phyloP scores from a whole-genome alignment of 2,113 vertebrate species.

The Pagrus major region DNA sequence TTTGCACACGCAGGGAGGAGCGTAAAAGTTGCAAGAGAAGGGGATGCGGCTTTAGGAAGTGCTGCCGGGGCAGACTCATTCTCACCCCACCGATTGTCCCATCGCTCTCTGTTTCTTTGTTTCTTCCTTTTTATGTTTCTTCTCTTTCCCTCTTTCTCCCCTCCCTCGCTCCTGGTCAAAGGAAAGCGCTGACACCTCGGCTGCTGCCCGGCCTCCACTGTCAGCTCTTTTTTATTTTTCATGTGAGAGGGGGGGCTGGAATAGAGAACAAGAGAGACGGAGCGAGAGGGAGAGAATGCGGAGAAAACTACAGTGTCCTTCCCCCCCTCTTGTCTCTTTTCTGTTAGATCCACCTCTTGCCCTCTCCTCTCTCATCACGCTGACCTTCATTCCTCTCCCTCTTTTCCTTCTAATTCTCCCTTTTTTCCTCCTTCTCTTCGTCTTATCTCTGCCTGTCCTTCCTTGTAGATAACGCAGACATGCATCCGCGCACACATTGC shows the following conservation, averaged over 20 bases:
- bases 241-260: slow-evolving; percentile 3
- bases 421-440: slow-evolving; percentile 44
- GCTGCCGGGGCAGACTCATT: slow-evolving; percentile 65
- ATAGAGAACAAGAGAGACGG: slow-evolving; percentile 28
- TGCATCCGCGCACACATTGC: slow-evolving; percentile 35
- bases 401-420: slow-evolving; percentile 62
- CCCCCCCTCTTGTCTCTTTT: slow-evolving; percentile 27
- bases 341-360: slow-evolving; percentile 58
- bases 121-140: slow-evolving; percentile 54
- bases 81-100: slow-evolving; percentile 45
- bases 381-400: slow-evolving; percentile 74
- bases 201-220: slow-evolving; percentile 73
- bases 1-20: slow-evolving; percentile 56
- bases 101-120: slow-evolving; percentile 48
- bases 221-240: slow-evolving; percentile 82
- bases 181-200: slow-evolving; percentile 84
- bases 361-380: slow-evolving; percentile 61
- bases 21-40: slow-evolving; percentile 64
- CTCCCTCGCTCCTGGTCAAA: slow-evolving; percentile 74
- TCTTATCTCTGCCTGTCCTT: slow-evolving; percentile 75
- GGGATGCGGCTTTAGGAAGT: slow-evolving; percentile 51
- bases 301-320: slow-evolving; percentile 28
- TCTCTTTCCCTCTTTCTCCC: slow-evolving; percentile 41
- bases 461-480: slow-evolving; percentile 67
- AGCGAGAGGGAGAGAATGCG: slow-evolving; percentile 7